phyloP scores from a whole-genome alignment of 2,113 vertebrate genomes.

The Scartelaos histophorus region DNA sequence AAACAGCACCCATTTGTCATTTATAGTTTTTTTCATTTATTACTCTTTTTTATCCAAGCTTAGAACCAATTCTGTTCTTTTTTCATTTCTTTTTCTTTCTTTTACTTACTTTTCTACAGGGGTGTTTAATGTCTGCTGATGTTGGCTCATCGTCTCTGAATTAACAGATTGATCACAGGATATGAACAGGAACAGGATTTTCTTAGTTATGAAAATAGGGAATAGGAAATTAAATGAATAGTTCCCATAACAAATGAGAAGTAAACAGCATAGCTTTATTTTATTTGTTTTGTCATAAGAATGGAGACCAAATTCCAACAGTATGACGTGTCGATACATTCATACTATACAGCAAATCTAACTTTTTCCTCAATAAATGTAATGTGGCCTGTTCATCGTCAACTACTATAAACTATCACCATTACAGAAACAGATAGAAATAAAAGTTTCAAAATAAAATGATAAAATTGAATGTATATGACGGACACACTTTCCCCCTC shows the following conservation, averaged over 20 bases:
- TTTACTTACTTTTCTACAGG: too few relatives aligned
- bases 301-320: background rate
- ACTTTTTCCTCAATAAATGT: background rate
- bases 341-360: background rate
- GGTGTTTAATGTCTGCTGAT: too few relatives aligned
- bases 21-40: too few relatives aligned
- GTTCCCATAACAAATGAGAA: background rate
- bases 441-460: background rate
- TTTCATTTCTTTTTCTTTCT: too few relatives aligned
- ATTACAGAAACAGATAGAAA: background rate
- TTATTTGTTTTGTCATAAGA: background rate
- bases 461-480: slow-evolving; percentile 4
- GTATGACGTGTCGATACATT: background rate
- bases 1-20: too few relatives aligned
- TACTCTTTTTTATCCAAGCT: too few relatives aligned
- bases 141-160: background rate
- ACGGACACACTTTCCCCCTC: background rate
- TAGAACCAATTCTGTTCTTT: too few relatives aligned
- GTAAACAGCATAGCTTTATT: too few relatives aligned
- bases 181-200: background rate
- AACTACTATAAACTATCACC: background rate
- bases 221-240: background rate
- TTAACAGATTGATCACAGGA: background rate
- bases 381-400: background rate
- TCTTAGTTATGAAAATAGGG: background rate